Base-by-base conservation (phyloP, 2,888 invertebrate genomes). In the Drosophila vallismaia region DNA sequence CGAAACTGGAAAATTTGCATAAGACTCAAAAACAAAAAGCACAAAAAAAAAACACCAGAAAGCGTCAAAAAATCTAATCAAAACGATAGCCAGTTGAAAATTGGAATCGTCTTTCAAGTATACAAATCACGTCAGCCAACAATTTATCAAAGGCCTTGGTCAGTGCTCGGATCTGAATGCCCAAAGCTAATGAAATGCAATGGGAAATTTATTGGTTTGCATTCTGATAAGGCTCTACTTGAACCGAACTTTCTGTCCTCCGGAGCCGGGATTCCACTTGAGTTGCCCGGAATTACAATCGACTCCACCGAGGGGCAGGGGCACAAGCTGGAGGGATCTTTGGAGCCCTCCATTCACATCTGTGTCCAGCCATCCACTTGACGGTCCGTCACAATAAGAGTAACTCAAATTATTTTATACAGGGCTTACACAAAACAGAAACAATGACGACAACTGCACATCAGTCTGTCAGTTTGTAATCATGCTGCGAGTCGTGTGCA, bases 81-180 rank as follows among this genome's bases (percentile, higher is more conserved):
- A 80, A 80, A 66, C 72, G 75, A 77, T 63, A 62, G 58, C 66
- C 59, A 54, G 55, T 26, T 54, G 49, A 38, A 67, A 67, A 49
- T 67, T 9, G 33, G 42, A 33, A 38, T 40, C 38, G 38, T 42
- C 46, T 29, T 44, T 46, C 57, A 40, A 48, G 84, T 42, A 87
- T 58, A 81, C 82, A 87, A 82, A 82, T 82, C 85, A 82, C 87
- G 82, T 81, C 79, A 73, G 64, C 72, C 76, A 63, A 53, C 79
- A 70, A 87, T 82, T 78, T 87, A 85, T 87, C 87, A 82, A 66
- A 40, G 46, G 36, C 62, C 50, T 49, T 71, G 71, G 68, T 44
- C 52, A 45, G 59, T 53, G 44, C 10, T 19, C n/a, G 36, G 36
- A 33, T 24, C 44, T 9, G 69, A 59, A 49, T 53, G 42, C 59